phyloP scores from a whole-genome alignment of 2,113 vertebrate species.

The Campylomormyrus tamandua region DNA sequence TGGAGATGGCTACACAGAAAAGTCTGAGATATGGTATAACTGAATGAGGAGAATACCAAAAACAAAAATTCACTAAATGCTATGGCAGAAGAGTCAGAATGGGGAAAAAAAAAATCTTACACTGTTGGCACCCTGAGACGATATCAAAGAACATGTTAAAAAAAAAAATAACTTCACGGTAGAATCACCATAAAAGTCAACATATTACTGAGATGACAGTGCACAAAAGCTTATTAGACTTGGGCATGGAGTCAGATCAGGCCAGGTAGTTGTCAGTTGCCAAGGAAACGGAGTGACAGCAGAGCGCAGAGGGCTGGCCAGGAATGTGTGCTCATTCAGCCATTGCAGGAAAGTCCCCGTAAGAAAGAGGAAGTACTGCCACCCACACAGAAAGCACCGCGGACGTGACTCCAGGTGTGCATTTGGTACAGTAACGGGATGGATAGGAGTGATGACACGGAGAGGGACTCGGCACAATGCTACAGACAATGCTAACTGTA shows the following conservation, averaged over 20 bases:
- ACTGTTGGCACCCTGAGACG: slow-evolving; percentile 79
- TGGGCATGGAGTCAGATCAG: slow-evolving; percentile 10
- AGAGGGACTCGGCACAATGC: neutral
- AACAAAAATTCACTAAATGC: slow-evolving; percentile 52
- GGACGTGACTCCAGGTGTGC: slow-evolving; percentile 7
- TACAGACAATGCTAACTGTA: neutral
- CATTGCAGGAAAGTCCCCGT: neutral
- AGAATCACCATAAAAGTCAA: slow-evolving; percentile 20
- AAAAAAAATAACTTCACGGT: slow-evolving; percentile 17
- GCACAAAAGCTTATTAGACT: slow-evolving; percentile 31
- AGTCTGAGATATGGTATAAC: neutral
- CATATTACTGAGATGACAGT: slow-evolving; percentile 30
- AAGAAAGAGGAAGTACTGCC: neutral
- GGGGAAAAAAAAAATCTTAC: slow-evolving; percentile 36
- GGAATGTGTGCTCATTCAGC: neutral
- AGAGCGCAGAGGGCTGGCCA: neutral
- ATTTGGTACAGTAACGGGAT: slow-evolving; percentile 29
- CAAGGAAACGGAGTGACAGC: neutral
- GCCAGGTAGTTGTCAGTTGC: slow-evolving; percentile 12
- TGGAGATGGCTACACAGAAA: slow-evolving; percentile 2
- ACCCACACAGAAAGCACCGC: neutral
- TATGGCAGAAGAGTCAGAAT: neutral
- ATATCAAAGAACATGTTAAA: slow-evolving; percentile 51
- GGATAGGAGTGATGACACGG: neutral
- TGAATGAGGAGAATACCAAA: neutral